Base-by-base conservation (phyloP, 2,888 invertebrate genomes). In the Autographa gamma region DNA sequence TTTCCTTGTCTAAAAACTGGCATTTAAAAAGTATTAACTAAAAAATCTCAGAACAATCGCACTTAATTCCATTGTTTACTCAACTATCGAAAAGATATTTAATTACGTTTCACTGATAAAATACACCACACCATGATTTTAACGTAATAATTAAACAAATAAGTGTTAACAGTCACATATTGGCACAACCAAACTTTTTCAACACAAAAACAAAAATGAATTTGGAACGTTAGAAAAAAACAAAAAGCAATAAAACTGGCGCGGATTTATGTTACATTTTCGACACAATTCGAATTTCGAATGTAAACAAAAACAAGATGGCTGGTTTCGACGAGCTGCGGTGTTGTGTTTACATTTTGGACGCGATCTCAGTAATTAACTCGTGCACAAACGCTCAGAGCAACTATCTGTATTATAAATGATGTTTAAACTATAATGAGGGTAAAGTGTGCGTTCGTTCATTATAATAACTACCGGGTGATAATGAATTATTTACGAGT, bases 1-100 rank as follows among this genome's bases (percentile, higher is more conserved):
- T 67, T 83, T 84, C 83, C 84, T 79, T 69, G 79, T 81, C 71
- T 18, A 76, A 84, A 81, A 83, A 81, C 32, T 60, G 62, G 66
- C 66, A 68, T 72, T 73, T 72, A 66, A 65, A 72, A 63, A 56
- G 65, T 59, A 77, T 66, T 54, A 64, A 32, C 31, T 54, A 63
- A 76, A 83, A 84, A 80, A 74, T 70, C 74, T 76, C 65, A 66
- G 63, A 13, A 74, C 81, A 69, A 66, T 71, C 70, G 19, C 60
- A 56, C 67, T 65, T 63, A 62, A 63, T 61, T 67, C 38, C 64
- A 32, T 9, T 79, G 69, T 83, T 82, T 81, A 69, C 64, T 71
- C 63, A 77, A 73, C 59, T 73, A 76, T 73, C 43, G 69, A 58
- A 59, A 34, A 61, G 13, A 61, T 60, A 61, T 62, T 48, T 48